Evolutionary conservation across 2,888 invertebrate genomes (phyloP).

Genomic region (Dastarcus helophoroides): DNA sequence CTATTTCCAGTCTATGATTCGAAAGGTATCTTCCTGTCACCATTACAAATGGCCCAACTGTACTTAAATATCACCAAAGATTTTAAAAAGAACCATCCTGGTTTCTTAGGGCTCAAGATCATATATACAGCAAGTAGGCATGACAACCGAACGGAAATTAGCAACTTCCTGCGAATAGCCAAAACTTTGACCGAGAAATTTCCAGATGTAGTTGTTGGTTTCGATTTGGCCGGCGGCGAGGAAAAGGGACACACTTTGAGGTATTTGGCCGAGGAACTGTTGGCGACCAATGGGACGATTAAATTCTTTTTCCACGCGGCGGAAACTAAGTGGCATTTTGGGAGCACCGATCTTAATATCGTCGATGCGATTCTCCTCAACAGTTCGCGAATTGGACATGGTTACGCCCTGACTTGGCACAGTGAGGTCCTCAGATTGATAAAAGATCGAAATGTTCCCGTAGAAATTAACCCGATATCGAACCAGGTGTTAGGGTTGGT

Average conservation of each 20-base stretch:
- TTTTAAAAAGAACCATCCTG: slow-evolving; percentile 43
- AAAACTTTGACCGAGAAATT: slow-evolving; percentile 38
- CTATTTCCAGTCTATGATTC: slow-evolving; percentile 45
- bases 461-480: slow-evolving; percentile 71
- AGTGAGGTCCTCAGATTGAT: slow-evolving; percentile 50
- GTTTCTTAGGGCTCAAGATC: slow-evolving; percentile 47
- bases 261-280: slow-evolving; percentile 46
- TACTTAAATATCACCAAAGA: slow-evolving; percentile 40
- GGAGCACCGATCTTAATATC: slow-evolving; percentile 60
- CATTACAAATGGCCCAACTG: slow-evolving; percentile 39
- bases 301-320: slow-evolving; percentile 72
- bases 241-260: slow-evolving; percentile 54
- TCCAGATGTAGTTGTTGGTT: slow-evolving; percentile 60
- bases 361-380: slow-evolving; percentile 66
- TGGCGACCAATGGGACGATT: slow-evolving; percentile 41
- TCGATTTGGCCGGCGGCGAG: slow-evolving; percentile 73
- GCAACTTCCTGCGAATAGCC: slow-evolving; percentile 23
- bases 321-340: slow-evolving; percentile 61
- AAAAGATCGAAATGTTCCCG: slow-evolving; percentile 48
- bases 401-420: slow-evolving; percentile 62
- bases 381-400: slow-evolving; percentile 67
- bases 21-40: slow-evolving; percentile 40
- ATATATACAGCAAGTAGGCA: slow-evolving; percentile 50
- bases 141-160: slow-evolving; percentile 26
- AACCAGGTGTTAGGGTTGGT: slow-evolving; percentile 61